These are phyloP conservation scores for Lutraria lutraria DNA, from an alignment of 2,888 invertebrate species.

Conservation along the genomic window DNA sequence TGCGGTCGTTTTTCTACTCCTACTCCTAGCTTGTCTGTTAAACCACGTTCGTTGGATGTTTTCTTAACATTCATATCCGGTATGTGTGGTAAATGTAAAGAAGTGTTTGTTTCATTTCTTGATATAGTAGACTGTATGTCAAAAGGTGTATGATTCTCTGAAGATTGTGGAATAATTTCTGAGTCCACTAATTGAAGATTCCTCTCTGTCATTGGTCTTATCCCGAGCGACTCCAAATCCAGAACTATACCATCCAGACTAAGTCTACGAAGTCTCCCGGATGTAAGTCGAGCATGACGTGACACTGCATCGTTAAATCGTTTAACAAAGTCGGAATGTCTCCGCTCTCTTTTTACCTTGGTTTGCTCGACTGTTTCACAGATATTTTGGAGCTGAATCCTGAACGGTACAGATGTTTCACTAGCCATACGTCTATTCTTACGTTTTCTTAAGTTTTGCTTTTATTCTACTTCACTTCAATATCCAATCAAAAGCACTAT, in stretches of 20 bases:
- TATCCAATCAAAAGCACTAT: not conserved
- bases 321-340: constrained; percentile 36
- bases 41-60: not conserved
- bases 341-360: constrained; percentile 23
- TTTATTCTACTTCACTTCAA: not conserved
- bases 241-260: constrained; percentile 36
- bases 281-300: constrained; percentile 29
- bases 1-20: not conserved
- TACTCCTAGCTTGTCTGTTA: not conserved
- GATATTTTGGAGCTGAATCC: constrained; percentile 26
- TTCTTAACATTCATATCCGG: not conserved
- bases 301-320: constrained; percentile 22
- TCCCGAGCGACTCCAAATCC: constrained; percentile 24
- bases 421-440: not conserved
- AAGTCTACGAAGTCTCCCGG: constrained; percentile 28
- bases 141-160: not conserved
- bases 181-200: not conserved
- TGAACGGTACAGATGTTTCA: constrained; percentile 25
- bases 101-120: not conserved
- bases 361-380: constrained; percentile 2
- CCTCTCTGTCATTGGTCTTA: not conserved
- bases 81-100: not conserved
- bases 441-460: not conserved
- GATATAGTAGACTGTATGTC: not conserved
- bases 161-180: not conserved